Base-by-base conservation (phyloP, 2,888 invertebrate genomes). In the Noctua pronuba region DNA sequence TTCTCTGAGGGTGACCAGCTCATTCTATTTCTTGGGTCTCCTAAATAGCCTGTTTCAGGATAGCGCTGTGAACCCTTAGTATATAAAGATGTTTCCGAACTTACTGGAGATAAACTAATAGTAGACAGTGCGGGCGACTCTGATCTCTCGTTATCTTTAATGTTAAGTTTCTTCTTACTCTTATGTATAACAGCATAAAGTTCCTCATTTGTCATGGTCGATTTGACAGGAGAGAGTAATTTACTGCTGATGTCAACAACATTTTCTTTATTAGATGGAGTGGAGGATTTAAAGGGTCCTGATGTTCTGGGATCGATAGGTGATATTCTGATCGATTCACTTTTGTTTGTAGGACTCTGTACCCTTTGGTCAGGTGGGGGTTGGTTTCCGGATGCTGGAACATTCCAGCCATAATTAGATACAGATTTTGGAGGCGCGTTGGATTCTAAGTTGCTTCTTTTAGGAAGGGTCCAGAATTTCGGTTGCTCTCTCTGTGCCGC, bases 141-240 rank as follows among this genome's bases (percentile, higher is more conserved):
- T 2, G 96, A 93, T 89, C 97, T 93, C 80, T 97, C 97, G 0
- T 96, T 94, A 77, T 97, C 97, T 91, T 97, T 97, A 71, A 98
- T 98, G 86, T 98, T 98, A 74, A 98, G 95, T 91, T 97, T 97
- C 93, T 98, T 98, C 92, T 98, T 98, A 87, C 98, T 98, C 92
- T 98, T 98, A 91, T 98, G 98, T 84, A 98, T 98, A 28, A 98
- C 98, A 5, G 98, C 98, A 90, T 98, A 98, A 5, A 98, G 94
- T 92, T 98, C 98, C 91, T 98, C 98, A 87, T 98, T 98, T n/a
- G 98, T 98, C 98, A 98, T 98, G 0, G 97, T 97, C 4, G 98
- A 98, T 93, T 97, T 98, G 38, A 97, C 97, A 0, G 98, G 98
- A 3, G 98, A 98, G 16, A 98, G 89, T 80, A 97, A 88, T 91